Percentiles rank a stretch among this genome's conserved stretches.
Conservation (phyloP, 2,797 vertebrate genomes). For the Oophaga sylvatica region DNA sequence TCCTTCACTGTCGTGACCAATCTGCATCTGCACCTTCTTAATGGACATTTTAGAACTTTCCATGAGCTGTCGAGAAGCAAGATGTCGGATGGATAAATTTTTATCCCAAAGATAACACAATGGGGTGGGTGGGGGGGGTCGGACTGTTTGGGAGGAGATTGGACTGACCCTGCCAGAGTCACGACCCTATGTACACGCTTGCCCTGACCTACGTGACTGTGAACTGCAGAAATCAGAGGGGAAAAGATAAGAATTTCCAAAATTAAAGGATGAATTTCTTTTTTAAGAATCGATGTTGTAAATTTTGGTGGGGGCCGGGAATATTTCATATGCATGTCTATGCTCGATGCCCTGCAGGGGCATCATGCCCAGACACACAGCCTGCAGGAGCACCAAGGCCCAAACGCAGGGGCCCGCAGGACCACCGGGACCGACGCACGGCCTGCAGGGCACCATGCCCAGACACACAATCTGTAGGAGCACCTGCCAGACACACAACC, state of each 20-base stretch:
- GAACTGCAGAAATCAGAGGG: background rate
- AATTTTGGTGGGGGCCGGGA: background rate
- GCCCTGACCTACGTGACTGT: background rate
- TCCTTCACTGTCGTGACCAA: background rate
- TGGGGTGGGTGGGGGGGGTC: constrained; percentile 60
- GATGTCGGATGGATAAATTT: constrained; percentile 65
- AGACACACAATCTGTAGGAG: too few species aligned
- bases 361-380: too few species aligned
- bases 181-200: constrained; percentile 3
- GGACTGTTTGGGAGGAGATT: constrained; percentile 32
- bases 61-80: constrained; percentile 68
- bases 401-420: too few species aligned
- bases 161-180: background rate
- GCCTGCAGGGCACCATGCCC: too few species aligned
- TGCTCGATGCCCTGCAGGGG: too few species aligned
- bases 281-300: background rate
- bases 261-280: background rate
- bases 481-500: too few species aligned
- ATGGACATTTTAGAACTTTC: constrained; percentile 60
- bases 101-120: constrained; percentile 54
- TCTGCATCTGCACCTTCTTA: background rate
- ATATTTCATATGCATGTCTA: background rate
- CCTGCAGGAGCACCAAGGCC: too few species aligned
- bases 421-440: too few species aligned
- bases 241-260: background rate